phyloP scores from a whole-genome alignment of 37 sponge, comb jelly and placozoan genomes.

The Bolinopsis microptera region DNA sequence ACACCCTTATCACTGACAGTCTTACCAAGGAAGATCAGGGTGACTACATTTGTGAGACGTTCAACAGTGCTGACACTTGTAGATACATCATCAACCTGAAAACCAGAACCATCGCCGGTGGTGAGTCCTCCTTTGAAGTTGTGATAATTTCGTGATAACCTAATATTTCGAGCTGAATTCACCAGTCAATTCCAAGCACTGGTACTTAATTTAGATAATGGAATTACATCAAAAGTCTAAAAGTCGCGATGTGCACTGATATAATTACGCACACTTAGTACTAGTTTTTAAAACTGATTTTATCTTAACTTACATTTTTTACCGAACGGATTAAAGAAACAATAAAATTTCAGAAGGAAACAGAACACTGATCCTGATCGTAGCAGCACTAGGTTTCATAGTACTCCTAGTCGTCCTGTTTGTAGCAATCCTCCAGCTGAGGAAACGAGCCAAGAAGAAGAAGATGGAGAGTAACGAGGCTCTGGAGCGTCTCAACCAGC shows the following conservation, averaged over 20 bases:
- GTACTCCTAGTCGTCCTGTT: conserved; percentile 23
- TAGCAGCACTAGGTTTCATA: conserved; percentile 7
- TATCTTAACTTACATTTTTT: too few relatives aligned
- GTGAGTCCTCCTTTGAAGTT: too few relatives aligned
- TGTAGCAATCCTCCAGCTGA: conserved; percentile 36
- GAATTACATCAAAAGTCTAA: too few relatives aligned
- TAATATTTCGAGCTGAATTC: too few relatives aligned
- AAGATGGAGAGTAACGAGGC: conserved; percentile 58
- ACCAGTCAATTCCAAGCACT: too few relatives aligned
- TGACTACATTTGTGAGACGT: background rate
- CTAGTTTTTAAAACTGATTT: too few relatives aligned
- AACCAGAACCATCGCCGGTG: background rate
- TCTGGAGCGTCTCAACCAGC: conserved; percentile 66
- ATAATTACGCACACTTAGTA: too few relatives aligned
- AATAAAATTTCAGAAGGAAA: conserved; percentile 26
- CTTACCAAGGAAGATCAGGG: background rate
- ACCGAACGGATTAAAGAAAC: too few relatives aligned
- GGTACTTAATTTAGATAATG: too few relatives aligned
- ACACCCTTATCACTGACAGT: conserved; percentile 10
- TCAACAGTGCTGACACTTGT: conserved; percentile 10
- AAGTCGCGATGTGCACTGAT: too few relatives aligned
- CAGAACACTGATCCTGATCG: conserved; percentile 5
- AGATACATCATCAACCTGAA: conserved; percentile 23
- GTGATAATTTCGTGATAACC: too few relatives aligned
- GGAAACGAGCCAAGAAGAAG: conserved; percentile 64